phyloP scores from a whole-genome alignment of 2,888 invertebrate genomes.

The Polydrusus pterygomalis region DNA sequence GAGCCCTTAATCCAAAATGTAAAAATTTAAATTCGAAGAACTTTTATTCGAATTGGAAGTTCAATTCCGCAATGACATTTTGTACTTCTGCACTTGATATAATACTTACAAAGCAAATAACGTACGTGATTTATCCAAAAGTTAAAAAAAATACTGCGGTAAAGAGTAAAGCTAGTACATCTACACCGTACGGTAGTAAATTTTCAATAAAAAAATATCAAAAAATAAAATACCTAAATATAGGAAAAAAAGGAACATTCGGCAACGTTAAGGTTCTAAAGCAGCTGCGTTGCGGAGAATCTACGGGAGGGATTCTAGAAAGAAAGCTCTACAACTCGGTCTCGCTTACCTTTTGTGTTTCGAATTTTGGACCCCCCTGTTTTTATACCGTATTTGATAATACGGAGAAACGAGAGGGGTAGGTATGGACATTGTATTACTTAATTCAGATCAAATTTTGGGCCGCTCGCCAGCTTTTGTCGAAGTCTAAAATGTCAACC shows the following conservation, averaged over 20 bases:
- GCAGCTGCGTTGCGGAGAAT: constrained; percentile 54
- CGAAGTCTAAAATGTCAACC: constrained; percentile 39
- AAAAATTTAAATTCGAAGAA: too few species aligned
- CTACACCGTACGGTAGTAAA: too few species aligned
- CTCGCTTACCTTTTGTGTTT: constrained; percentile 54
- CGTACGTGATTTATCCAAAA: too few species aligned
- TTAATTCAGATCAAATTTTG: constrained; percentile 47
- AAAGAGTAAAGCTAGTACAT: too few species aligned
- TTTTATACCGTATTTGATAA: constrained; percentile 52
- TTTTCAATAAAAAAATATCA: too few species aligned
- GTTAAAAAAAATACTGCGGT: too few species aligned
- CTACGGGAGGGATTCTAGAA: constrained; percentile 57
- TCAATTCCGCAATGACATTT: too few species aligned
- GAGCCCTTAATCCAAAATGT: too few species aligned
- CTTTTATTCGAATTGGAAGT: too few species aligned
- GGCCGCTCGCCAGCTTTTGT: constrained; percentile 48
- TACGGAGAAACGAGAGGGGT: constrained; percentile 53
- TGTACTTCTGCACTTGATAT: too few species aligned
- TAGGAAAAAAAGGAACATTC: constrained; percentile 8
- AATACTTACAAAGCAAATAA: too few species aligned
- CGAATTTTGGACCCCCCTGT: constrained; percentile 54
- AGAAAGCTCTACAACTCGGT: constrained; percentile 54
- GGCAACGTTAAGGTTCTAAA: constrained; percentile 47
- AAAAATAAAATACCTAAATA: too few species aligned
- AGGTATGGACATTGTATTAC: constrained; percentile 43